These are phyloP conservation scores for Amphiprion clarkii DNA, from an alignment of 2,797 vertebrate species.

Conservation along the genomic window DNA sequence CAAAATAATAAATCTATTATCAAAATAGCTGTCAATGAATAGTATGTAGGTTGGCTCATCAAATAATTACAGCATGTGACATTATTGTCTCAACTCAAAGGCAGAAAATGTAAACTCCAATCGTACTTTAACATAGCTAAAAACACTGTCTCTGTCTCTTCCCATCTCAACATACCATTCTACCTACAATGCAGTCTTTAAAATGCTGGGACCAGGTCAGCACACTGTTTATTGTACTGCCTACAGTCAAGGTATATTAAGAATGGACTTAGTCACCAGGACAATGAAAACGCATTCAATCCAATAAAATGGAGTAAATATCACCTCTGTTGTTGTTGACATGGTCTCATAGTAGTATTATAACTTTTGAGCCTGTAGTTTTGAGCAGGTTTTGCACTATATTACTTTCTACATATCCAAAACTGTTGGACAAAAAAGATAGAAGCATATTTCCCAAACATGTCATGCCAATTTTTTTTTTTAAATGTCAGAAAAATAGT, in stretches of 20 bases:
- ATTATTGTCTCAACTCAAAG: too few species aligned
- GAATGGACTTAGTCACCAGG: constrained; percentile 3
- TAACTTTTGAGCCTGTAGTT: too few species aligned
- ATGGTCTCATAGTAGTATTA: background rate
- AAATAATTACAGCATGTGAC: too few species aligned
- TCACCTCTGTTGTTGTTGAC: background rate
- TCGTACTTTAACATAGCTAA: background rate
- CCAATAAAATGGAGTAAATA: constrained; percentile 22
- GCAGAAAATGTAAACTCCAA: background rate
- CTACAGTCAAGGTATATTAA: constrained; percentile 12
- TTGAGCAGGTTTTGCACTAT: background rate
- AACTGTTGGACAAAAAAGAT: too few species aligned
- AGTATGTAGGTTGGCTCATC: too few species aligned
- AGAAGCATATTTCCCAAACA: too few species aligned
- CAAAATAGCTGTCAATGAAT: too few species aligned
- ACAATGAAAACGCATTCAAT: background rate
- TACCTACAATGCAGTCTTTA: background rate
- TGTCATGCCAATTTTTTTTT: too few species aligned
- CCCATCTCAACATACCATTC: background rate
- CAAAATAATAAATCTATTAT: too few species aligned
- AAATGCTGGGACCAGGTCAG: background rate
- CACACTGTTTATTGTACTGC: background rate
- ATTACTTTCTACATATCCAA: too few species aligned
- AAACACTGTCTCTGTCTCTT: constrained; percentile 6
- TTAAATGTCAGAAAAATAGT: too few species aligned